Base-by-base conservation (phyloP, 1,140 invertebrate species). In the Heterodera schachtii region DNA sequence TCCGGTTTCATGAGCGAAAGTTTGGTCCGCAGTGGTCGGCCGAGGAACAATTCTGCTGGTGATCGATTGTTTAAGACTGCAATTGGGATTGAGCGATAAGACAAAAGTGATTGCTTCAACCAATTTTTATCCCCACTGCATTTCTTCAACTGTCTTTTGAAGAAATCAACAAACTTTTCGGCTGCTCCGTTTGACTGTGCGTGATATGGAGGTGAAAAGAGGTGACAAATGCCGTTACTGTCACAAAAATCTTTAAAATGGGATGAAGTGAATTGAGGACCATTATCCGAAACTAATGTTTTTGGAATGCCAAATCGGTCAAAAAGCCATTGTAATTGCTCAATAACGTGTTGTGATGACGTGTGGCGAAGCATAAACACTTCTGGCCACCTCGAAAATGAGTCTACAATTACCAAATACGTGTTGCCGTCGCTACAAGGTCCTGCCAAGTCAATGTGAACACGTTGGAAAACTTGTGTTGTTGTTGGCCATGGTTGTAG, bases 271-370 rank as follows among this genome's bases (percentile, higher is more conserved):
- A 91, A 90, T 64, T 86, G 84, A 3, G 89, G 84, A 16, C 89
- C 89, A 75, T 91, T 91, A 57, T 90, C 90, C 2, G 75, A 83
- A 5, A 90, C 86, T 3, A 90, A 69, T 16, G 9, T 16, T n/a
- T 13, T 16, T 9, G 77, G 80, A 31, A 66, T 11, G n/a, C 79
- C 79, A 75, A 43, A 70, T 43, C 46, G 16, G 75, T 76, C 19
- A 21, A 79, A 70, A 19, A 79, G 19, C 44, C 44, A 49, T 70
- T 21, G 52, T 19, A 76, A 46, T 19, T 13, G 11, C 6, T 52
- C 49, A 52, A 52, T 52, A 11, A 76, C 52, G n/a, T 6, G n/a
- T 57, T 76, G 64, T 46, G 41, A 9, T 60, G 43, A 43, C 11
- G 41, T 44, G 16, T 16, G 75, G 43, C 11, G 52, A 44, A 76